Percentiles rank a stretch among this genome's conserved stretches.
Evolutionary conservation across 2,888 invertebrate genomes (phyloP).

Genomic region (Leucophenga maculata): DNA sequence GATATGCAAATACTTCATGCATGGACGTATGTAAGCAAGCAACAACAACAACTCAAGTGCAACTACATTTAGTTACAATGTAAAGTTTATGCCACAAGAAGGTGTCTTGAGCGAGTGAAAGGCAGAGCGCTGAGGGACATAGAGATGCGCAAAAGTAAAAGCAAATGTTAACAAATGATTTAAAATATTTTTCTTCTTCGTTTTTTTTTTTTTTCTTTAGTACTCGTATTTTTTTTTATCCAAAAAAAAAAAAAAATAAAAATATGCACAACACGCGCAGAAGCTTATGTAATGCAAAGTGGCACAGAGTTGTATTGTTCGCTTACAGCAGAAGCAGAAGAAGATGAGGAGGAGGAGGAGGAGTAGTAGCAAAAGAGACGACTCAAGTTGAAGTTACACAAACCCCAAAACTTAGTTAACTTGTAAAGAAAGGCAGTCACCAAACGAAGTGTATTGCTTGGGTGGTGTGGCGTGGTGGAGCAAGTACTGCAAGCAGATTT

Average conservation of each 20-base stretch:
- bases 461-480: no score
- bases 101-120: constrained; percentile 10
- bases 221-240: no score
- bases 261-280: constrained; percentile 50
- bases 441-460: no score
- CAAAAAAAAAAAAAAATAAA: constrained; percentile 37
- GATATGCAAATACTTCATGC: not conserved
- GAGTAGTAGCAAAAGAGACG: not conserved
- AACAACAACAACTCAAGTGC: not conserved
- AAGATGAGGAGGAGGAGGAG: not conserved
- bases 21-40: constrained; percentile 14
- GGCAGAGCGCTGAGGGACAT: not conserved
- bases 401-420: not conserved
- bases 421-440: no score
- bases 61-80: constrained; percentile 7
- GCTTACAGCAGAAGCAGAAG: constrained; percentile 7
- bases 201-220: no score
- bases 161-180: constrained; percentile 53
- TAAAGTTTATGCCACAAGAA: constrained; percentile 30
- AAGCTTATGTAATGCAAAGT: constrained; percentile 48
- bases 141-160: constrained; percentile 33
- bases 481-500: no score
- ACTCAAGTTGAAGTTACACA: constrained; percentile 15
- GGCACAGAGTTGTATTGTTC: not conserved
- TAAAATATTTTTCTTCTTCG: constrained; percentile 48